phyloP scores from a whole-genome alignment of 1,140 invertebrate species.

The Zaprionus capensis region DNA sequence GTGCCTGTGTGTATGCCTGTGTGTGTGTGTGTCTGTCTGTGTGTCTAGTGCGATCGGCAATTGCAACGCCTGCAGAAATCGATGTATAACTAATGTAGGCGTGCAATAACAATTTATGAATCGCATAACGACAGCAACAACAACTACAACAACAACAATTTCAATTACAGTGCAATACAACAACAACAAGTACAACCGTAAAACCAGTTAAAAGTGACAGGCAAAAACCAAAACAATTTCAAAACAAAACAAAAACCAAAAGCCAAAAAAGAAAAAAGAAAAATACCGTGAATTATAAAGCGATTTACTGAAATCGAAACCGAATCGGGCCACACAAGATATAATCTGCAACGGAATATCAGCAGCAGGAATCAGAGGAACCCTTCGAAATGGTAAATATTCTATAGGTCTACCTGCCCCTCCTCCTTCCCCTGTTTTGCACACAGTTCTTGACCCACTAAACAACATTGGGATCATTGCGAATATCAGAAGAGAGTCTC shows the following conservation, averaged over 20 bases:
- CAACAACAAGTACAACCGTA: conserved; percentile 38
- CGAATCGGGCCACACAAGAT: conserved; percentile 15
- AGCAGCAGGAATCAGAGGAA: conserved; percentile 2
- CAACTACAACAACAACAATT: conserved; percentile 60
- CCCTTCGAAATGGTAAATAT: conserved; percentile 48
- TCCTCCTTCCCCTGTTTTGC: conserved; percentile 3
- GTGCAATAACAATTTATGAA: not conserved
- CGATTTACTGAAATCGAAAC: conserved; percentile 50
- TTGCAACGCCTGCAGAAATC: not conserved
- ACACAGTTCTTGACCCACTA: conserved; percentile 73
- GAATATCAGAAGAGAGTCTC: not conserved
- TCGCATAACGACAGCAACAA: conserved; percentile 35
- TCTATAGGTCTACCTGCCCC: not conserved
- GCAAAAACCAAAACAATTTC: conserved; percentile 63
- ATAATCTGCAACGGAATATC: conserved; percentile 17
- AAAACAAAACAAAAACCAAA: conserved; percentile 24
- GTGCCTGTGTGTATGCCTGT: not conserved
- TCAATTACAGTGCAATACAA: conserved; percentile 78
- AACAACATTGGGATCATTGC: conserved; percentile 36
- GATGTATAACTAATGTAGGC: not conserved
- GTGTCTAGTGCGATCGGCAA: conserved; percentile 5
- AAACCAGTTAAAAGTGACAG: conserved; percentile 81
- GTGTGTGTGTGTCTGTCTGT: conserved; percentile 9
- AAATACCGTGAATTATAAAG: conserved; percentile 42
- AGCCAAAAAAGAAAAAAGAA: conserved; percentile 7